These are phyloP conservation scores for Lucilia cuprina DNA, from an alignment of 1,140 invertebrate genomes.

Conservation along the genomic window DNA sequence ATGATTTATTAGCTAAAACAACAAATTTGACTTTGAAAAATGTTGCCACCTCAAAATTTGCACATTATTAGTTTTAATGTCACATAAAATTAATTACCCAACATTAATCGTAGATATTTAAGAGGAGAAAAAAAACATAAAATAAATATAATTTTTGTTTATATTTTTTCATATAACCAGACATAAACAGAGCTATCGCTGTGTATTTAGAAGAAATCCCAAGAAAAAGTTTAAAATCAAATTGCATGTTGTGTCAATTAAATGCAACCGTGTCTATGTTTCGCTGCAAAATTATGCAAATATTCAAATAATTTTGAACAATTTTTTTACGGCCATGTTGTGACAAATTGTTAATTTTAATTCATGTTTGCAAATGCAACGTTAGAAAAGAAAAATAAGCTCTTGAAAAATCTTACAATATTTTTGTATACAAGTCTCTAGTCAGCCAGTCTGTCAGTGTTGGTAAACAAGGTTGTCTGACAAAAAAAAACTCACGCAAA, in stretches of 20 bases:
- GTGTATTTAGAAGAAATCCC: too few species aligned
- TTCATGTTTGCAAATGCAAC: background rate
- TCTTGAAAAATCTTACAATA: background rate
- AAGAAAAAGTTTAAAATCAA: background rate
- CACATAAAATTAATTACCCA: background rate
- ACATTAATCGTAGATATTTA: background rate
- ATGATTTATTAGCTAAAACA: background rate
- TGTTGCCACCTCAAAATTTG: background rate
- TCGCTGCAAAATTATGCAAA: background rate
- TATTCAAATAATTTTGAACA: background rate
- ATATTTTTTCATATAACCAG: too few species aligned
- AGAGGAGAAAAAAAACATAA: background rate
- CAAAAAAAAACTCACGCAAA: background rate
- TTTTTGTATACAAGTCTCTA: background rate
- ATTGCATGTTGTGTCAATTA: background rate
- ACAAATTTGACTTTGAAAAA: slow-evolving; percentile 6
- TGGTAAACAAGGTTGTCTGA: background rate
- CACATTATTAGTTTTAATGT: background rate
- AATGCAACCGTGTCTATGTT: background rate
- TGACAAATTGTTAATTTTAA: slow-evolving; percentile 12
- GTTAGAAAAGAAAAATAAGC: background rate
- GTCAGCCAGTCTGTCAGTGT: background rate
- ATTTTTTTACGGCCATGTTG: background rate
- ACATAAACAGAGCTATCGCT: too few species aligned
- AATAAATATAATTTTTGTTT: background rate